Percentiles rank a stretch among this genome's conserved stretches.
phyloP scores from a whole-genome alignment of 2,113 vertebrate species.

The Marmota monax region DNA sequence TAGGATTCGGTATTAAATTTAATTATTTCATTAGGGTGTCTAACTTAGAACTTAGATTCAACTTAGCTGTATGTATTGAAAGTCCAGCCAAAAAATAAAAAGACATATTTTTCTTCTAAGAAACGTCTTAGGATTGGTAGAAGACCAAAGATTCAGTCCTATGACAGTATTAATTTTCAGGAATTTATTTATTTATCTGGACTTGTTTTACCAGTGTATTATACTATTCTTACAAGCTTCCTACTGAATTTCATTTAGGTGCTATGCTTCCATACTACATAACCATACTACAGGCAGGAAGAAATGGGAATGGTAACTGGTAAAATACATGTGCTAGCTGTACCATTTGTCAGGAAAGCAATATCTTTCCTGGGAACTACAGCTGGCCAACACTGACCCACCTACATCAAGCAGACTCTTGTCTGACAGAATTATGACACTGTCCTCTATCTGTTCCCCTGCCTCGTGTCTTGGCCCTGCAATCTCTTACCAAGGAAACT shows the following conservation, averaged over 20 bases:
- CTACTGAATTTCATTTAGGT: not conserved
- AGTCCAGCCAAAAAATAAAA: not conserved
- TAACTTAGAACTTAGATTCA: not conserved
- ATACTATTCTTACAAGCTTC: not conserved
- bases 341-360: not conserved
- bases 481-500: not conserved
- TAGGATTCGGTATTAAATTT: not conserved
- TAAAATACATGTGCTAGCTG: not conserved
- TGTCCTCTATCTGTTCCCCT: fast-evolving
- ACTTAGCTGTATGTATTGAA: not conserved
- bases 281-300: not conserved
- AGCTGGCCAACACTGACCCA: not conserved
- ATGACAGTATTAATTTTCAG: not conserved
- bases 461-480: not conserved
- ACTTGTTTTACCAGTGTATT: not conserved
- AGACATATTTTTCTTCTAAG: not conserved
- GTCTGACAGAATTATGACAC: not conserved
- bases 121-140: not conserved
- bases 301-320: not conserved
- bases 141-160: not conserved
- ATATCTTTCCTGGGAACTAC: not conserved
- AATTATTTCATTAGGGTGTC: not conserved
- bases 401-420: not conserved
- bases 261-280: not conserved
- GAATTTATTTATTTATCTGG: not conserved